These are phyloP conservation scores for Corythaeola cristata DNA, from an alignment of 2,113 vertebrate genomes.

Conservation along the genomic window DNA sequence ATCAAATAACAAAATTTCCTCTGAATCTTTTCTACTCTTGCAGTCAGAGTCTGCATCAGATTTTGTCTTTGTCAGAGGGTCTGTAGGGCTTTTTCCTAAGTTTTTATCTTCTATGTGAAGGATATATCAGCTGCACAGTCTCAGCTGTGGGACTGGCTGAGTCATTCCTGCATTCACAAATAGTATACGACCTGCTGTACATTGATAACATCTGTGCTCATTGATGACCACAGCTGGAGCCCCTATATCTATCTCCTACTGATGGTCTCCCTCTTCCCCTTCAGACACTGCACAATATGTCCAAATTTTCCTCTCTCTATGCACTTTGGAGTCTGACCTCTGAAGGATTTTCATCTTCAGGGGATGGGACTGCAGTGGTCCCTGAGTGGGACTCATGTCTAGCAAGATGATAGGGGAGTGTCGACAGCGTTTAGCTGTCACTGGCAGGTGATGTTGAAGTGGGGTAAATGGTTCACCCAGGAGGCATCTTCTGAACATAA, in stretches of 20 bases:
- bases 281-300: neutral
- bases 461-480: neutral
- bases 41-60: neutral
- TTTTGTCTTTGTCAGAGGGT: neutral
- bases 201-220: neutral
- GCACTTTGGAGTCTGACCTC: neutral
- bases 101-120: neutral
- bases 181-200: neutral
- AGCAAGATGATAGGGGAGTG: neutral
- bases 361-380: neutral
- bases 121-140: neutral
- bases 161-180: constrained; percentile 21
- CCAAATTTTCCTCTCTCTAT: neutral
- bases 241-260: neutral
- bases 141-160: neutral
- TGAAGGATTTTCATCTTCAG: neutral
- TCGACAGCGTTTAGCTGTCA: fast-evolving
- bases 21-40: neutral
- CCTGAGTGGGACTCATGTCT: neutral
- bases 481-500: neutral
- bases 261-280: neutral
- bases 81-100: neutral
- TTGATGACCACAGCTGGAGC: neutral
- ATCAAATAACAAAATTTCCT: neutral
- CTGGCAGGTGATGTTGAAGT: neutral